These are phyloP conservation scores for Hemiscyllium ocellatum DNA, from an alignment of 2,113 vertebrate species.

Conservation along the genomic window DNA sequence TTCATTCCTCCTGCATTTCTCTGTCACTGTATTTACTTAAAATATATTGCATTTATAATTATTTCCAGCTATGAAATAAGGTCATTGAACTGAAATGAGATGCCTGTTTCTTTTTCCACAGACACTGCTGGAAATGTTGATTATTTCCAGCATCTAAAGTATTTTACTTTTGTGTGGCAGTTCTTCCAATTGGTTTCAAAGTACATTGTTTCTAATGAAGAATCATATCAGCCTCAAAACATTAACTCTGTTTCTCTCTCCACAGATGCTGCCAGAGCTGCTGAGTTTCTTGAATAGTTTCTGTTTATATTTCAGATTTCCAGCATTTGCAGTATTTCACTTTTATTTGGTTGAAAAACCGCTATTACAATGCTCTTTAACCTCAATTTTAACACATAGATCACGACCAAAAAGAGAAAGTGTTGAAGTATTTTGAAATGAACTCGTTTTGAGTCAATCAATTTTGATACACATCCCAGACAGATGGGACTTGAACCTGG, in stretches of 20 bases:
- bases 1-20: background rate
- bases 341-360: background rate
- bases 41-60: background rate
- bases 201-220: too few relatives aligned
- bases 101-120: background rate
- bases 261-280: background rate
- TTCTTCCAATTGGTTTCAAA: too few relatives aligned
- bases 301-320: background rate
- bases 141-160: background rate
- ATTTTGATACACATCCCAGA: too few relatives aligned
- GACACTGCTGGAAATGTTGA: too few relatives aligned
- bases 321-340: background rate
- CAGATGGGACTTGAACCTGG: too few relatives aligned
- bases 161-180: background rate
- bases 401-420: background rate
- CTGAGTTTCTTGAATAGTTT: background rate
- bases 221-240: too few relatives aligned
- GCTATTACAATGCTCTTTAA: too few relatives aligned
- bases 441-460: too few relatives aligned
- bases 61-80: background rate
- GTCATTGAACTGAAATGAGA: background rate
- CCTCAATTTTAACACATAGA: background rate
- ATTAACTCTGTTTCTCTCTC: background rate
- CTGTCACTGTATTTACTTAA: background rate
- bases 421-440: background rate